Percentiles rank a stretch among this genome's conserved stretches.
phyloP scores from a whole-genome alignment of 2,888 invertebrate genomes.

The Seira sanloemensis region DNA sequence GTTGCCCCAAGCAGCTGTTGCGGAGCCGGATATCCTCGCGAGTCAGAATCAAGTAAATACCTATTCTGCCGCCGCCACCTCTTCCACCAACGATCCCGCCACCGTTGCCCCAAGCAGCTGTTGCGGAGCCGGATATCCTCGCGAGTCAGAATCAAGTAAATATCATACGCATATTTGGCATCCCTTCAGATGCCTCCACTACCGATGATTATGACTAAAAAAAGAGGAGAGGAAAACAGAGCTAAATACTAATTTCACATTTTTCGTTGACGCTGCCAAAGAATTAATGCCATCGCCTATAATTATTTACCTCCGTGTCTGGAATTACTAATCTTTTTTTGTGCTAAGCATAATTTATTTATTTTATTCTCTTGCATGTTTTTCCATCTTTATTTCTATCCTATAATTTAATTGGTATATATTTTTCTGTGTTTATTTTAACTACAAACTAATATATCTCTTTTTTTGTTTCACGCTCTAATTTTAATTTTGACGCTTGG shows the following conservation, averaged over 20 bases:
- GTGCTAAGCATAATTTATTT: neutral
- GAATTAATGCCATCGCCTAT: neutral
- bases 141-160: slow-evolving; percentile 71
- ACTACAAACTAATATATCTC: neutral
- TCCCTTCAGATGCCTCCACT: slow-evolving; percentile 65
- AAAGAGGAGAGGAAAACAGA: neutral
- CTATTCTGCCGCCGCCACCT: neutral
- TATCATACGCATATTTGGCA: slow-evolving; percentile 72
- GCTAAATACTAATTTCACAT: slow-evolving; percentile 39
- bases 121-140: slow-evolving; percentile 51
- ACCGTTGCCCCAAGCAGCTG: slow-evolving; percentile 14
- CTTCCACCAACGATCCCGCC: slow-evolving; percentile 6
- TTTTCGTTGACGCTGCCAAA: slow-evolving; percentile 5
- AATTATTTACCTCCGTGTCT: too few relatives aligned
- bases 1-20: slow-evolving; percentile 17
- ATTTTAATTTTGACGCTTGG: neutral
- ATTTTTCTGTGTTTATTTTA: slow-evolving; percentile 5
- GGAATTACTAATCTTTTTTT: neutral
- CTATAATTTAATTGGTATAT: too few relatives aligned
- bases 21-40: slow-evolving; percentile 51
- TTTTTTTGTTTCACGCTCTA: neutral
- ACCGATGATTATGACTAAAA: slow-evolving; percentile 56
- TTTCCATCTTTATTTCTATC: neutral
- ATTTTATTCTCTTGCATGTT: slow-evolving; percentile 23
- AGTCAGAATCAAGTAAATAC: slow-evolving; percentile 70